Evolutionary conservation across 2,113 vertebrate genomes (phyloP), one percentile per base, ranked within the genome.

Genomic region (Cololabis saira): DNA sequence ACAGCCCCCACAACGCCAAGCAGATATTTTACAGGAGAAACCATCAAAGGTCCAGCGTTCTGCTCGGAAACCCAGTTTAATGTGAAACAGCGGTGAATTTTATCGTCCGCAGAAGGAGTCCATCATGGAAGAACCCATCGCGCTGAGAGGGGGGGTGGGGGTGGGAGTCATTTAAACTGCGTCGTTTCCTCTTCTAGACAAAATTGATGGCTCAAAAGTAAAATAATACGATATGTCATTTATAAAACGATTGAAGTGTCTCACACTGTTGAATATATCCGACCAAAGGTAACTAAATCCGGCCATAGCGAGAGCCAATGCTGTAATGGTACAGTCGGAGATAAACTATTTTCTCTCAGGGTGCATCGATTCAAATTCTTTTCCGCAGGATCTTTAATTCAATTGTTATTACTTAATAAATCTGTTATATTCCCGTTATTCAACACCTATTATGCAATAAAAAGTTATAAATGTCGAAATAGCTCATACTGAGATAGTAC

Each of bases 121-220:
- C 92, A 93, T 92, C 83, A 78, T 86, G 69, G 91, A 21, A 71
- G 9, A 67, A 68, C 72, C 88, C 86, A 93, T 83, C 58, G 18
- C 9, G 1, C 1, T 47, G 4, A 22, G 13, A 42, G 18, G 55
- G 24, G 2, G 24, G 3, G 24, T 27, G 5, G 3, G 5, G 24
- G 60, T 40, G 52, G 40, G 0, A 33, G 24, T 1, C 24, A n/a
- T 2, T 48, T 1, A 6, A 11, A 41, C 3, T 0, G 45, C 22
- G 17, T 33, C 3, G 10, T 17, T 1, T 1, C 0, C 0, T 0
- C 6, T 49, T 67, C n/a, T 33, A 2, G 2, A 62, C 2, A n/a
- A 3, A 4, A 15, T 8, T 0, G 15, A 14, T 4, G 24, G 5
- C 33, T 37, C 33, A 37, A 37, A 37, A 37, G 10, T 37, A 37